phyloP scores from a whole-genome alignment of 1,140 invertebrate genomes.

The Drosophila sechellia region DNA sequence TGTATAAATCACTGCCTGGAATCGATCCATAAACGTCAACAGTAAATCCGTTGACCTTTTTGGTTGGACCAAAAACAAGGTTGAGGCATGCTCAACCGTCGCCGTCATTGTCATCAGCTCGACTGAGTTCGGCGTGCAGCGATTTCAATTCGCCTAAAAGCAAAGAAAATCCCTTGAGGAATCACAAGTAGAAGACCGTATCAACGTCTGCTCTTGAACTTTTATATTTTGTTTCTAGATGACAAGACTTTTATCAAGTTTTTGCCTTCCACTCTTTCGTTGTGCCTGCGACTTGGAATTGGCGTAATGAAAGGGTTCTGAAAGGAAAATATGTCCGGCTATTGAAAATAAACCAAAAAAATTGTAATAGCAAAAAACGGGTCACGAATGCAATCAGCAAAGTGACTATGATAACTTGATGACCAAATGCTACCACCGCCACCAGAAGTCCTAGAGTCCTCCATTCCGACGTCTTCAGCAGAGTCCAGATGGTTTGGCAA shows the following conservation, averaged over 20 bases:
- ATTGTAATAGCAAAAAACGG: slow-evolving; percentile 59
- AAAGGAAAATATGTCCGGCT: slow-evolving; percentile 48
- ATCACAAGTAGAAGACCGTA: slow-evolving; percentile 31
- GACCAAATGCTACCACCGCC: slow-evolving; percentile 26
- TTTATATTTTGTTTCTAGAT: slow-evolving; percentile 41
- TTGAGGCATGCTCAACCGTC: slow-evolving; percentile 2
- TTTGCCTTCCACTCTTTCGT: slow-evolving; percentile 37
- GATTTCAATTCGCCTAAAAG: slow-evolving; percentile 66
- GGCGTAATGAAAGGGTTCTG: slow-evolving; percentile 59
- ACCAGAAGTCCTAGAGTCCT: too few species aligned
- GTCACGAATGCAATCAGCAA: slow-evolving; percentile 66
- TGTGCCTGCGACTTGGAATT: slow-evolving; percentile 53
- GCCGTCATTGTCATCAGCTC: slow-evolving; percentile 28
- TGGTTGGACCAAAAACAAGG: background rate
- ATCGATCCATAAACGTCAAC: slow-evolving; percentile 46
- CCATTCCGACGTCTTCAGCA: too few species aligned
- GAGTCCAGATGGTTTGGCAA: too few species aligned
- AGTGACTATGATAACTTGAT: slow-evolving; percentile 58
- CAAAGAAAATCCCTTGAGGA: slow-evolving; percentile 36
- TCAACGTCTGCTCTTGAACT: slow-evolving; percentile 30
- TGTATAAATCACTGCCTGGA: slow-evolving; percentile 13
- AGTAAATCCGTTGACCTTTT: slow-evolving; percentile 42
- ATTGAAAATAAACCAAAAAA: slow-evolving; percentile 71
- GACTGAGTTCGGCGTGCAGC: slow-evolving; percentile 16
- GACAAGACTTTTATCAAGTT: slow-evolving; percentile 47